Evolutionary conservation across 2,888 invertebrate genomes (phyloP).

Genomic region (Steinernema hermaphroditum): DNA sequence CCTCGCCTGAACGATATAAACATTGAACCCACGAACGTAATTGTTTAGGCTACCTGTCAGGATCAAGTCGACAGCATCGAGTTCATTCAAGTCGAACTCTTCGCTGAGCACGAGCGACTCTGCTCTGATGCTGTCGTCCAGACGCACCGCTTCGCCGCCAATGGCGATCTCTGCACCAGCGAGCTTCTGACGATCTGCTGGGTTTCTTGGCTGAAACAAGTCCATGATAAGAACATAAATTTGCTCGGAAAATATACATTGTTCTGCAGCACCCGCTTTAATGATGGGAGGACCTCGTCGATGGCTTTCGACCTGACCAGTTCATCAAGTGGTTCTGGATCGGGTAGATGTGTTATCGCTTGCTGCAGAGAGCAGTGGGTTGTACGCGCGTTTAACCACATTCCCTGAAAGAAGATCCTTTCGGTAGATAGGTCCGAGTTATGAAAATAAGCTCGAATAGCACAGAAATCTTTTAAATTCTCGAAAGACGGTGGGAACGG

Average conservation of each 20-base stretch:
- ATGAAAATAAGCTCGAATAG: too few relatives aligned
- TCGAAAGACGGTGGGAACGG: too few relatives aligned
- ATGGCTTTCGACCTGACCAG: conserved; percentile 29
- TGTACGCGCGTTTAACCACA: conserved; percentile 37
- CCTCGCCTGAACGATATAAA: conserved; percentile 43
- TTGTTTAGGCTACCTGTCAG: conserved; percentile 40
- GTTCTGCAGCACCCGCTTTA: conserved; percentile 34
- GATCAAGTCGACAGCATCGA: conserved; percentile 50
- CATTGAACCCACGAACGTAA: not conserved
- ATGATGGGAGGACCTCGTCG: not conserved
- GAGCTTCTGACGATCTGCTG: conserved; percentile 26
- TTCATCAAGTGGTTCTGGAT: conserved; percentile 23
- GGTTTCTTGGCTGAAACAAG: conserved; percentile 34
- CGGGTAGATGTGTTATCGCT: conserved; percentile 20
- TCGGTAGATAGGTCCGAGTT: too few relatives aligned
- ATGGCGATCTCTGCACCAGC: conserved; percentile 25
- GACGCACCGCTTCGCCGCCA: conserved; percentile 35
- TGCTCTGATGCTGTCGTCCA: conserved; percentile 38
- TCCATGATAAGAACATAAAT: too few relatives aligned
- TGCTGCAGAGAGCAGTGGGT: conserved; percentile 10
- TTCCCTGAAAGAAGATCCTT: conserved; percentile 3
- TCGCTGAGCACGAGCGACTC: conserved; percentile 48
- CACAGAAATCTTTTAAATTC: too few relatives aligned
- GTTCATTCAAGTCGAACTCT: conserved; percentile 46
- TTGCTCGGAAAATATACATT: conserved; percentile 12